Evolutionary conservation across 2,888 invertebrate genomes (phyloP).

Genomic region (Diplolepis rosae): DNA sequence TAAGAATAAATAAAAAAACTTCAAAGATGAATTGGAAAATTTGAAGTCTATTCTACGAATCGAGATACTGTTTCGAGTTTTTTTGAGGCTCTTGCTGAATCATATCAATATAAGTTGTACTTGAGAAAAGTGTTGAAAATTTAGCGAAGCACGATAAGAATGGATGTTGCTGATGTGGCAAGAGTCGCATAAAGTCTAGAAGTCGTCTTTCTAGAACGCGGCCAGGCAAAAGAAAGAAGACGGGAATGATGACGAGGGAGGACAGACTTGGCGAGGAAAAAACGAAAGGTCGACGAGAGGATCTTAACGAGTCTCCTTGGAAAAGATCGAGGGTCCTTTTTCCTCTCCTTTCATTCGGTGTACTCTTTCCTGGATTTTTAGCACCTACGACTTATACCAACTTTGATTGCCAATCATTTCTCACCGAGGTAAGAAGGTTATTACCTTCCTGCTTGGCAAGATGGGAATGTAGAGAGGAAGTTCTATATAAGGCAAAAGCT

Average conservation of each 20-base stretch:
- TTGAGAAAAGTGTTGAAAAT: conserved; percentile 25
- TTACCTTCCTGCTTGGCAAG: conserved; percentile 56
- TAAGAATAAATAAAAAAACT: no score
- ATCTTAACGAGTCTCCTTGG: conserved; percentile 52
- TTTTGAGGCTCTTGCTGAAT: neutral
- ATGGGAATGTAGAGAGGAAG: conserved; percentile 27
- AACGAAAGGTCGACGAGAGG: conserved; percentile 30
- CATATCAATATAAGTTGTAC: conserved; percentile 13
- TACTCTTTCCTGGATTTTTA: conserved; percentile 46
- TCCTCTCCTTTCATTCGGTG: conserved; percentile 31
- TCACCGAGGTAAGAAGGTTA: conserved; percentile 57
- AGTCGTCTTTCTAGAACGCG: conserved; percentile 27
- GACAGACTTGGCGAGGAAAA: conserved; percentile 24
- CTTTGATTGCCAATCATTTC: conserved; percentile 67
- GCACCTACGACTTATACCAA: conserved; percentile 53
- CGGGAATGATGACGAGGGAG: conserved; percentile 21
- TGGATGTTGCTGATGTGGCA: conserved; percentile 23
- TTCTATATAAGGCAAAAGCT: conserved; percentile 29
- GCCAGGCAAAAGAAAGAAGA: conserved; percentile 27
- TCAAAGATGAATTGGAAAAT: neutral
- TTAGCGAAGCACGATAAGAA: conserved; percentile 8
- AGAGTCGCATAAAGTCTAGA: conserved; percentile 20
- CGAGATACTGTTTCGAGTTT: neutral
- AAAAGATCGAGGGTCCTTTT: conserved; percentile 45
- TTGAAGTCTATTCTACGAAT: neutral